phyloP scores from a whole-genome alignment of 2,888 invertebrate genomes.

The Caenorhabditis sinica region DNA sequence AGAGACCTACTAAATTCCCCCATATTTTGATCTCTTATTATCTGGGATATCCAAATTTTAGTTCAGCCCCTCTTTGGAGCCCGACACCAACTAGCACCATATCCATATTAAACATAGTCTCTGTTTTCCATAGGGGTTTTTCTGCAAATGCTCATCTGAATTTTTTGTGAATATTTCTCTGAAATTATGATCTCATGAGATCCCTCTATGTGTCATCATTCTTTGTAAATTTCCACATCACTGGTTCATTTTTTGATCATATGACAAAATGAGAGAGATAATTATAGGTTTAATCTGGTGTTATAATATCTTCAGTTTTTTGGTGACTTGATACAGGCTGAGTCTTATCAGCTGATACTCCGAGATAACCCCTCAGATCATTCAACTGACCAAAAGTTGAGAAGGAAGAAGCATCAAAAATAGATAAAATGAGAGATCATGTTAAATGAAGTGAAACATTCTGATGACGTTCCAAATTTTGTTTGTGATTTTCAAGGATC shows the following conservation, averaged over 20 bases:
- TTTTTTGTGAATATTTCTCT: background rate
- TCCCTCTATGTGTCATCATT: background rate
- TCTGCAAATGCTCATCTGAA: background rate
- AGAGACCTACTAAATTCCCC: constrained; percentile 3
- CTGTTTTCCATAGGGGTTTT: background rate
- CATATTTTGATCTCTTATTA: constrained; percentile 43
- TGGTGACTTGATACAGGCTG: constrained; percentile 21
- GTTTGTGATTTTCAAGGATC: background rate
- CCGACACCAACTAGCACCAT: constrained; percentile 13
- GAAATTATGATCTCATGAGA: background rate
- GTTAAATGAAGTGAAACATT: background rate
- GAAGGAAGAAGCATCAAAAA: background rate
- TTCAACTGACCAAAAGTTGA: constrained; percentile 6
- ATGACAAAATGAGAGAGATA: background rate
- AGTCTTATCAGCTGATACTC: constrained; percentile 40
- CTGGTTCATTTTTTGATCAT: constrained; percentile 15
- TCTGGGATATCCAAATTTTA: constrained; percentile 25
- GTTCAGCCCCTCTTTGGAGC: background rate
- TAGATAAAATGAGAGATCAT: constrained; percentile 9
- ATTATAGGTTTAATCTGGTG: background rate
- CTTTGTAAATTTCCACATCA: background rate
- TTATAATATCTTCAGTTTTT: constrained; percentile 28
- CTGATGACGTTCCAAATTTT: background rate
- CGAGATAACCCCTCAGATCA: constrained; percentile 8
- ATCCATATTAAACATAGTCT: constrained; percentile 6